Evolutionary conservation across 2,113 vertebrate genomes (phyloP).

Genomic region (Oncorhynchus tshawytscha): DNA sequence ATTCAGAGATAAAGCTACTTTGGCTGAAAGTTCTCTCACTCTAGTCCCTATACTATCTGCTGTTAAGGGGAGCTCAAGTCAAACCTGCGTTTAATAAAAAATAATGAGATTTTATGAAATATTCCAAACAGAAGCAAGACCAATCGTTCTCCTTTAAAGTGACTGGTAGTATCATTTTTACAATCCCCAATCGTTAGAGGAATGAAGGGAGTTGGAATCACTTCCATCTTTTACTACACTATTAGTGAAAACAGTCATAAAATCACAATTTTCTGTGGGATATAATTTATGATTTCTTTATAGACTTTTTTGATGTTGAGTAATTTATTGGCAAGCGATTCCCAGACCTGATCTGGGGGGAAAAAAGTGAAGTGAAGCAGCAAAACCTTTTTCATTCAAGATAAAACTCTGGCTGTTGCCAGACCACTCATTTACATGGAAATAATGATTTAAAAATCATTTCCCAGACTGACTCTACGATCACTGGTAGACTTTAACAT

Average conservation of each 20-base stretch:
- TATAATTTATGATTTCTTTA: slow-evolving; percentile 74
- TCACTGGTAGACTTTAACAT: slow-evolving; percentile 48
- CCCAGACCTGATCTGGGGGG: slow-evolving; percentile 37
- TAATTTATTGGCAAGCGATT: slow-evolving; percentile 68
- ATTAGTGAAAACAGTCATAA: slow-evolving; percentile 72
- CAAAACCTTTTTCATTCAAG: slow-evolving; percentile 61
- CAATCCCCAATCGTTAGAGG: slow-evolving; percentile 60
- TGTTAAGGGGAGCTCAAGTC: slow-evolving; percentile 32
- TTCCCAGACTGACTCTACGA: slow-evolving; percentile 38
- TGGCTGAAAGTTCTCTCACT: slow-evolving; percentile 21
- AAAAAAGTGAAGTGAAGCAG: slow-evolving; percentile 46
- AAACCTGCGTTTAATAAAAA: slow-evolving; percentile 70
- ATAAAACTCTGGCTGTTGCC: slow-evolving; percentile 64
- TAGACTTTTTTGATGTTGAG: slow-evolving; percentile 65
- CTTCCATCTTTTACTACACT: slow-evolving; percentile 70
- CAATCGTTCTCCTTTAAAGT: slow-evolving; percentile 55
- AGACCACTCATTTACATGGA: slow-evolving; percentile 66
- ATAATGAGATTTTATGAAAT: slow-evolving; percentile 76
- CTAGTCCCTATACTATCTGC: slow-evolving; percentile 27
- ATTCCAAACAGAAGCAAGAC: slow-evolving; percentile 77
- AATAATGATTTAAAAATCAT: slow-evolving; percentile 61
- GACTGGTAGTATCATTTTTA: slow-evolving; percentile 64
- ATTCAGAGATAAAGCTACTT: not conserved
- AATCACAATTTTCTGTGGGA: slow-evolving; percentile 68
- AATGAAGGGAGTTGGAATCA: slow-evolving; percentile 66